Evolutionary conservation across 2,888 invertebrate species (phyloP), one percentile per base, ranked within the genome.

Genomic region (Hyppa rectilinea): DNA sequence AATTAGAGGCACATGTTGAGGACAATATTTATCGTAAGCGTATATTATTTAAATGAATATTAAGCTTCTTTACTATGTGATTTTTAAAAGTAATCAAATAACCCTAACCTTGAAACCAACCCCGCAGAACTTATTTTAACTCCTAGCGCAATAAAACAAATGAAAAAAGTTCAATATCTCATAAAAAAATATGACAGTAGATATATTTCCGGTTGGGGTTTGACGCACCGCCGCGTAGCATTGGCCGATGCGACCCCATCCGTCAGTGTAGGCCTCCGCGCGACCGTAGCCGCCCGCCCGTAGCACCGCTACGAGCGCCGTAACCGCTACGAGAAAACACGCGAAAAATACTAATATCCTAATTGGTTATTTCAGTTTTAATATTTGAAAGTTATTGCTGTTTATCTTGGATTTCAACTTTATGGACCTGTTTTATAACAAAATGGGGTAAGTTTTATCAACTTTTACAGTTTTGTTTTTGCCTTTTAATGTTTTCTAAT

Each of bases 201-300:
- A 68, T 55, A 63, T 75, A 56, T 69, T 43, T 69, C 59, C 60
- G 34, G 58, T 53, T 52, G 53, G 40, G 58, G 59, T 78, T 80
- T 74, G 85, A 86, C 29, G 92, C 6, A 92, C 91, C 34, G 91
- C 92, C 23, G 63, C 52, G 71, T 76, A 72, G 77, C 59, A 61
- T 53, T 50, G 29, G 66, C 38, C 58, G 53, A 65, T 68, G 49
- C 70, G 59, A 75, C 77, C 70, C 70, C 50, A 64, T 63, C 55
- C 74, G 85, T 75, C 86, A 88, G 89, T 89, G 80, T 87, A 85
- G 83, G 86, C 83, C 80, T 81, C 66, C 69, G 75, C 87, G 88
- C 88, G 83, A 58, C 71, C 90, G 90, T 90, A 91, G 90, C 81
- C 87, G 72, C 88, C 83, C 91, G 94, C 77, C 60, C 88, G 90